Evolutionary conservation across 1,140 invertebrate genomes (phyloP).

Genomic region (Agrilus planipennis): DNA sequence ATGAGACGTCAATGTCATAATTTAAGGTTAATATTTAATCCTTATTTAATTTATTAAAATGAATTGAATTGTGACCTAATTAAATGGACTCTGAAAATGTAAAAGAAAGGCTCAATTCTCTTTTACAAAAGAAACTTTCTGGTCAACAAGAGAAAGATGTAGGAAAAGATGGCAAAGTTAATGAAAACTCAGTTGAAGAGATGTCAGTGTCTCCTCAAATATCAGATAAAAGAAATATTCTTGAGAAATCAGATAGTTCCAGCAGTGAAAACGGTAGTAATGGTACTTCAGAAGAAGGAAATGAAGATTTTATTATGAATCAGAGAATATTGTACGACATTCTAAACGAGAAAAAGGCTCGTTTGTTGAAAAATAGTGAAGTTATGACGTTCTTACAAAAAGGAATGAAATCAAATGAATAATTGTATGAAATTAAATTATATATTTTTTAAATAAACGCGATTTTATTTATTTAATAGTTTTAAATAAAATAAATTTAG

Average conservation of each 20-base stretch:
- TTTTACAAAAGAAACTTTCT: slow-evolving; percentile 11
- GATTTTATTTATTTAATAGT: not conserved
- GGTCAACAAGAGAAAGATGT: slow-evolving; percentile 11
- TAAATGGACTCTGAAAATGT: slow-evolving; percentile 13
- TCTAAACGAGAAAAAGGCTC: slow-evolving; percentile 12
- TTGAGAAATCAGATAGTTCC: slow-evolving; percentile 2
- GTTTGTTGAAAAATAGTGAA: slow-evolving; percentile 9
- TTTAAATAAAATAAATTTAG: too few species aligned
- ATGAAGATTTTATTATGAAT: not conserved
- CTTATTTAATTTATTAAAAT: too few species aligned
- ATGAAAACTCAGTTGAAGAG: not conserved
- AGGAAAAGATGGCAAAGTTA: not conserved
- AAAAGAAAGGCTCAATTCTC: slow-evolving; percentile 9
- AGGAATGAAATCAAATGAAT: slow-evolving; percentile 7
- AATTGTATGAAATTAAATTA: too few species aligned
- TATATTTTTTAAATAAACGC: too few species aligned
- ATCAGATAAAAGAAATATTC: not conserved
- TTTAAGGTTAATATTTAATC: too few species aligned
- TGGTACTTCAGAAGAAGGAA: not conserved
- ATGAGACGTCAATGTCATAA: too few species aligned
- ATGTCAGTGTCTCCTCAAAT: too few species aligned
- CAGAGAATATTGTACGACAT: slow-evolving; percentile 9
- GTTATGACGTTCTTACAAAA: slow-evolving; percentile 10
- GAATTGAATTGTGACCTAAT: too few species aligned
- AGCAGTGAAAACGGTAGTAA: not conserved